Evolutionary conservation across 2,888 invertebrate genomes (phyloP), one percentile per base, ranked within the genome.

Genomic region (Argyresthia albistria): DNA sequence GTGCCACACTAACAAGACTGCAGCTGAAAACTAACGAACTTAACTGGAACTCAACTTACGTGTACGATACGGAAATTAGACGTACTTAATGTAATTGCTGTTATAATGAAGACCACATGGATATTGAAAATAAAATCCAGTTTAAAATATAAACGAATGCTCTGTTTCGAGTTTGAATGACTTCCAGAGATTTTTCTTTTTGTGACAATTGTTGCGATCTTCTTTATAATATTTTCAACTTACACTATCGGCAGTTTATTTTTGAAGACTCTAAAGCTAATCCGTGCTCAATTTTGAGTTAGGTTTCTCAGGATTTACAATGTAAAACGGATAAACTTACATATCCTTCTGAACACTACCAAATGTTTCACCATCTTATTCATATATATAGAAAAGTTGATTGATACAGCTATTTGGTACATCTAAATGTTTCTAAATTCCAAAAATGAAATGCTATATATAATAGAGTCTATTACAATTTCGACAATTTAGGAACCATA

Each of bases 401-500:
- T 83, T 78, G 80, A 84, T 86, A 86, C 84, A 82, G 69, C 86
- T 86, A 87, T 80, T 81, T 83, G 83, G 82, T 87, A 86, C 76
- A 78, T 72, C 86, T 87, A 87, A 80, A 80, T 79, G 83, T 78
- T 70, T 69, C 80, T 83, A 82, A 78, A 64, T 74, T 79, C 74
- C 79, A 82, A 80, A 83, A 86, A 83, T 75, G 73, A 84, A 84
- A 79, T 73, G 74, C 82, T 86, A 86, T 81, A 75, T 80, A 80
- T 75, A 82, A 83, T 86, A 87, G 83, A 84, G 79, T 82, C 82
- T 84, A 84, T 86, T 87, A 86, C 83, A 86, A 83, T 87, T 86
- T 87, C 82, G 84, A 87, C 84, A 86, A 87, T 86, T 87, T 87
- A 87, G 87, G 87, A 87, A 87, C 87, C 86, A 83, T 86, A 87